Base-by-base conservation (phyloP, 2,888 invertebrate genomes). In the Ectemnius lituratus region DNA sequence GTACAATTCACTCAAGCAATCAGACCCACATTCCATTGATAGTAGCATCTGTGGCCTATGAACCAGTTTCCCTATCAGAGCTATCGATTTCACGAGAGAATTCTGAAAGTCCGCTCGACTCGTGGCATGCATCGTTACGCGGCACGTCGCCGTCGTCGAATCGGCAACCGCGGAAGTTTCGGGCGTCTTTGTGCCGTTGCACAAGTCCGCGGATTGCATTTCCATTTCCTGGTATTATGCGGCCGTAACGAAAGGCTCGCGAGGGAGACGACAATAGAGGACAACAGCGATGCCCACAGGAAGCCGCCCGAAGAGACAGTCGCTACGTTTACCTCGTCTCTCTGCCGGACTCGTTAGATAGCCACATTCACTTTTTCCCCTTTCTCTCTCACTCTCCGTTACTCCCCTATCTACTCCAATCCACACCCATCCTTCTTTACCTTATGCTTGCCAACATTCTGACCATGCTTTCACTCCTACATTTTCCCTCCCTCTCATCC, bases 191-290 rank as follows among this genome's bases (percentile, higher is more conserved):
- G 46, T 64, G 62, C 71, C 75, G 77, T 84, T 85, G 76, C 80
- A 81, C 84, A 83, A 81, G 77, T 57, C 28, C 66, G 73, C 63
- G 75, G 75, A 79, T 83, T 78, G 79, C 78, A 65, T 85, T 84
- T 83, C 77, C 74, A 83, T 79, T 86, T 86, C 84, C 85, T 81
- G 80, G 78, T 84, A 80, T 86, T 86, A 84, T 85, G 81, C 81
- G 80, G 72, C 45, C 64, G 74, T 75, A 65, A 77, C 79, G 77
- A 75, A 73, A 37, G 67, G 69, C 65, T 58, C 52, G 60, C 47
- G 63, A 66, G 63, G 65, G 68, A 74, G 69, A 81, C 80, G 73
- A 71, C 74, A 69, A 78, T 75, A 76, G 76, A 73, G 64, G 67
- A 63, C 72, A 63, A 68, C 73, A 69, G 63, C 69, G 67, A 66